These are phyloP conservation scores for Macroramphosus scolopax DNA, from an alignment of 2,797 vertebrate genomes.

Conservation along the genomic window DNA sequence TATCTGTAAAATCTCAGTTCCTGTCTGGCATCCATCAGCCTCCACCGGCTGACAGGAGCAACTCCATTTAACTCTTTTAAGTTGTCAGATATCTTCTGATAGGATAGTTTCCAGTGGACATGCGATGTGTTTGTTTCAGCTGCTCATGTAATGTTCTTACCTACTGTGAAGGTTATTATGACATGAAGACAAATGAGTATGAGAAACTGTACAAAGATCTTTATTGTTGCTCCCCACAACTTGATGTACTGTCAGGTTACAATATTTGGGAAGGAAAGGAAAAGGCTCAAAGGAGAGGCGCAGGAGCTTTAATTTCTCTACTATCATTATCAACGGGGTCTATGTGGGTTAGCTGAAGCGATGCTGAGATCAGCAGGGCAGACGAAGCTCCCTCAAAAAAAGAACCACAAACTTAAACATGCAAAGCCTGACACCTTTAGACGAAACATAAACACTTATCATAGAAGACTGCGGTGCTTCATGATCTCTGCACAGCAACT, in stretches of 20 bases:
- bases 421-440: neutral
- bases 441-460: neutral
- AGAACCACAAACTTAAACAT: conserved; percentile 27
- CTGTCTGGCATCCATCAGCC: no score
- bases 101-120: no score
- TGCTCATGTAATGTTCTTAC: no score
- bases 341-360: conserved; percentile 18
- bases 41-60: no score
- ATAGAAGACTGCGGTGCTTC: conserved; percentile 3
- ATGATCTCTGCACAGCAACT: conserved; percentile 5
- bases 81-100: no score
- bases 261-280: conserved; percentile 22
- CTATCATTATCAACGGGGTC: conserved; percentile 4
- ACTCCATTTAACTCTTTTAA: no score
- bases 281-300: conserved; percentile 11
- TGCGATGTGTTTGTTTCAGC: no score
- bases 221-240: conserved; percentile 50
- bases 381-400: conserved; percentile 22
- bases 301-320: conserved; percentile 13
- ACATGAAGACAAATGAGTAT: no score
- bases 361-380: conserved; percentile 25
- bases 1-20: no score
- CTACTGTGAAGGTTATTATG: no score
- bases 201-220: conserved; percentile 41
- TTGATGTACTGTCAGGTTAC: conserved; percentile 26